Base-by-base conservation (phyloP, 2,113 vertebrate species). In the Tor tambroides region DNA sequence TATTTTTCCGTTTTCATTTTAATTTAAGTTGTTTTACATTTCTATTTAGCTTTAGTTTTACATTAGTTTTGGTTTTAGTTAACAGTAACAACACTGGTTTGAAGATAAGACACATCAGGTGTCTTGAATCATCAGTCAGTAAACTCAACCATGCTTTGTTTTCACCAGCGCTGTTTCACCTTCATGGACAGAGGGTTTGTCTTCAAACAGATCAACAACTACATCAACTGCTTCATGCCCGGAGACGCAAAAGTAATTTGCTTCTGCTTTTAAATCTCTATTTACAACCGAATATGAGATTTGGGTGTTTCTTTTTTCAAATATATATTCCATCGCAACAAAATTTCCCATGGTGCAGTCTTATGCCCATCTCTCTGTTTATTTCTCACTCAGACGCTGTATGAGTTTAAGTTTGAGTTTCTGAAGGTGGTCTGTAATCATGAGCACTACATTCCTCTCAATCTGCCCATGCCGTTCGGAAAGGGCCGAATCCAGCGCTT, bases 201-300 rank as follows among this genome's bases (percentile, higher is more conserved):
- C 89, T 99, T 99, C 94, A 99, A 99, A 90, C 98, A 98, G 92
- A 99, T 99, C 93, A 99, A 99, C 95, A 98, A 98, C 94, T 99
- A 99, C 88, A 96, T 97, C 91, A 96, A 96, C 94, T 97, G 96
- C 92, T 99, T 99, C 92, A 93, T 97, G 90, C 97, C 98, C 56
- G 98, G 98, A 93, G 98, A 99, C 89, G 94, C 98, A 0, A 99
- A 98, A 96, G 98, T 99, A 95, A 67, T 6, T 19, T 49, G 30
- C 77, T 38, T 19, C 38, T 67, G 35, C 28, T 35, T 28, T 19
- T 30, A 15, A 49, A 26, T 17, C 8, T 35, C 19, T n/a, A 7
- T 30, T 23, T 0, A 72, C 19, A 38, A 5, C 14, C 14, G 0
- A 23, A 1, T 2, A 69, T 17, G 7, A 67, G 14, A 67, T 67